phyloP scores from a whole-genome alignment of 2,113 vertebrate genomes.

The Osmerus eperlanus region DNA sequence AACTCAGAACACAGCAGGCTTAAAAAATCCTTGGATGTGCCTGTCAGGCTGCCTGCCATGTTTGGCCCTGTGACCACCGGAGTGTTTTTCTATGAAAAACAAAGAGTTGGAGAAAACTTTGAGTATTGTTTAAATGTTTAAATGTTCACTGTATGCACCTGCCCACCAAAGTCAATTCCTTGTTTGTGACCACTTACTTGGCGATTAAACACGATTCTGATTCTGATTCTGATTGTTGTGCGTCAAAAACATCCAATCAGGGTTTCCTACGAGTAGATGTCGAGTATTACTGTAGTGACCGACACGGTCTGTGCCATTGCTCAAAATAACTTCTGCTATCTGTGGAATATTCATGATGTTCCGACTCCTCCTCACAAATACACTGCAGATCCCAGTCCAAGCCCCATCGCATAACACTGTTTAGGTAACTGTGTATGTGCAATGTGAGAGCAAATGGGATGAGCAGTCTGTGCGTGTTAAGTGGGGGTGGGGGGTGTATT shows the following conservation, averaged over 20 bases:
- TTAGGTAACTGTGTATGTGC: constrained; percentile 29
- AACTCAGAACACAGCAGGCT: background rate
- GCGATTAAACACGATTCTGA: no score
- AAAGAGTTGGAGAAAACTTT: background rate
- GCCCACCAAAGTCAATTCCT: no score
- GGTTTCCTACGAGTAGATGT: background rate
- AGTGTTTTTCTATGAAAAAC: background rate
- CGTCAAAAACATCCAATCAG: background rate
- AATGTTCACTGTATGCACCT: no score
- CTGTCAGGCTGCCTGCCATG: background rate
- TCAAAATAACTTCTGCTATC: constrained; percentile 42
- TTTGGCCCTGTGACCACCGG: background rate
- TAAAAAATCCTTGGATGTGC: background rate
- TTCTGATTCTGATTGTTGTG: no score
- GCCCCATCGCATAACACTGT: constrained; percentile 38
- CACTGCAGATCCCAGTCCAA: constrained; percentile 41
- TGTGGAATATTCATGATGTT: constrained; percentile 67
- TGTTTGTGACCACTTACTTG: no score
- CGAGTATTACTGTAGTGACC: constrained; percentile 21
- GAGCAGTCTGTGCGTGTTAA: background rate
- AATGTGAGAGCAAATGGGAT: constrained; percentile 28
- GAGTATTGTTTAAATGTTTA: background rate
- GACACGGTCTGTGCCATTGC: constrained; percentile 23
- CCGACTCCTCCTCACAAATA: background rate
- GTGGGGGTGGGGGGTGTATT: background rate